A percentile compares a stretch with the other conserved stretches of the same genome.
Conservation (phyloP, 2,113 vertebrate species). For the Sander lucioperca region DNA sequence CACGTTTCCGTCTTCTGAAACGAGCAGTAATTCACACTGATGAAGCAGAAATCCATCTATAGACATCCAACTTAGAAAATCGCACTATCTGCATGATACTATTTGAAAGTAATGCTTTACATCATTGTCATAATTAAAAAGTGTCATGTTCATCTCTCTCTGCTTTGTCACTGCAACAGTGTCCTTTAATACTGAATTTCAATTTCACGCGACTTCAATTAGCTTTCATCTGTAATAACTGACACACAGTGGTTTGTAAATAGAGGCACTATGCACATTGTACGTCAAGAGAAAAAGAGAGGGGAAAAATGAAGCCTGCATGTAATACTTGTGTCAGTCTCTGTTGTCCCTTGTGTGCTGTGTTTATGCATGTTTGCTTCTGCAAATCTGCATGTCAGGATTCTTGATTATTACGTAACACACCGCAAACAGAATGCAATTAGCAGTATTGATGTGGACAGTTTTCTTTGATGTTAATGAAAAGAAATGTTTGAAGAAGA, state of each 20-base stretch:
- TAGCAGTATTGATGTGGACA: conserved; percentile 41
- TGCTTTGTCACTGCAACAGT: conserved; percentile 9
- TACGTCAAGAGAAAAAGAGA: conserved; percentile 11
- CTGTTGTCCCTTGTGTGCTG: conserved; percentile 25
- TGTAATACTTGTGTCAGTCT: conserved; percentile 28
- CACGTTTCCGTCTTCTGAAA: neutral
- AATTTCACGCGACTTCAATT: conserved; percentile 53
- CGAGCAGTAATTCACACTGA: neutral
- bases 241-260: conserved; percentile 42
- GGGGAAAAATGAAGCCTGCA: conserved; percentile 20
- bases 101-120: conserved; percentile 19
- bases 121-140: conserved; percentile 29
- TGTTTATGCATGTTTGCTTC: conserved; percentile 35
- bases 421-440: conserved; percentile 59
- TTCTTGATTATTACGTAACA: conserved; percentile 42
- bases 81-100: neutral
- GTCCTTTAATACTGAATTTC: conserved; percentile 44
- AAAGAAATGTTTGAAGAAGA: conserved; percentile 74
- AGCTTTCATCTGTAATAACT: conserved; percentile 31
- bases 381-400: conserved; percentile 36
- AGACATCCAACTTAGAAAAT: conserved; percentile 20
- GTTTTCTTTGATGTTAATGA: conserved; percentile 76
- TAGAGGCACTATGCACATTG: conserved; percentile 11
- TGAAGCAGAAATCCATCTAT: conserved; percentile 33
- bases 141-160: conserved; percentile 8